Conservation (phyloP, 2,888 invertebrate species). For the Acanthopleura granulata region DNA sequence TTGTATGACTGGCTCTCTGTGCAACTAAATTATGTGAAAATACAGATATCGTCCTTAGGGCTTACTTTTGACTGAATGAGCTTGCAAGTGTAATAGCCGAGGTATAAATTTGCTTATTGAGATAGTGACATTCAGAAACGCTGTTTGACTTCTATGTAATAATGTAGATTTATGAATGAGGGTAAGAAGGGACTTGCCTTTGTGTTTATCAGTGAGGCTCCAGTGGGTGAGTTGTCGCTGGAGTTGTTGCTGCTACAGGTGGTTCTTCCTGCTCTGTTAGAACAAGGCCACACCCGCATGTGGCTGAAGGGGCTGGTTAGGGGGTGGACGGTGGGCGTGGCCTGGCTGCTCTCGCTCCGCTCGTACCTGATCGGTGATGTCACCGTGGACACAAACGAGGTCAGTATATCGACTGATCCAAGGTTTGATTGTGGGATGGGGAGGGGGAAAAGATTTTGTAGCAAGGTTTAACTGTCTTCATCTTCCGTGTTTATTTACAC, state of each 20-base stretch:
- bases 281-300: constrained; percentile 94
- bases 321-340: constrained; percentile 69
- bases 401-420: neutral
- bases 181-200: neutral
- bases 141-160: neutral
- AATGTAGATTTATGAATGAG: neutral
- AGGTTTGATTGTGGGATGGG: too few species aligned
- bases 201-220: constrained; percentile 75
- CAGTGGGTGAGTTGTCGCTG: constrained; percentile 92
- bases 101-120: neutral
- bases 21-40: too few species aligned
- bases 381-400: constrained; percentile 33
- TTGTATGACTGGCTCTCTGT: too few species aligned
- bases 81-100: neutral
- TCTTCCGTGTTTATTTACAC: too few species aligned
- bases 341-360: constrained; percentile 87
- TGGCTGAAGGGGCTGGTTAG: constrained; percentile 92
- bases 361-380: constrained; percentile 89
- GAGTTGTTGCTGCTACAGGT: constrained; percentile 88
- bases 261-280: constrained; percentile 93
- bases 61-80: neutral
- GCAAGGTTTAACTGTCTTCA: too few species aligned
- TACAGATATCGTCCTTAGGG: too few species aligned
- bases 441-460: too few species aligned
- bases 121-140: too few species aligned